Evolutionary conservation across 1,140 invertebrate genomes (phyloP).

Genomic region (Drosophila repleta): DNA sequence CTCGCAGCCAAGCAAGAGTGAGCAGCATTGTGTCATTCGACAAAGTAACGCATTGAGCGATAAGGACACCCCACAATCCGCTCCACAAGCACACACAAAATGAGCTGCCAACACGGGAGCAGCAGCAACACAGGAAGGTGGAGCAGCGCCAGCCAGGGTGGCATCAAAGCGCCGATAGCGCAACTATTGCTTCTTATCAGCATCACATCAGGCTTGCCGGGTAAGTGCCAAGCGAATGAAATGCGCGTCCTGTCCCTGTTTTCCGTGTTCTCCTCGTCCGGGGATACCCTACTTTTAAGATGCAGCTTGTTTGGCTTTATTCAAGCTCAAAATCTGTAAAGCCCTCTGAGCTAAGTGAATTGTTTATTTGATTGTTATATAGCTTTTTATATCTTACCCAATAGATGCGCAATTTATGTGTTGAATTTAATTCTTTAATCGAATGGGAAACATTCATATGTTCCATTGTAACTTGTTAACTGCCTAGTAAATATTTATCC

Average conservation of each 20-base stretch:
- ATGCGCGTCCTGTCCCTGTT: constrained; percentile 32
- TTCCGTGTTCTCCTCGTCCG: constrained; percentile 5
- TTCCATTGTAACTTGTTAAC: no score
- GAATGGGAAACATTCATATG: no score
- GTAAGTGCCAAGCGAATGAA: constrained; percentile 64
- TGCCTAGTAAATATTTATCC: background rate
- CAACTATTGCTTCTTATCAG: constrained; percentile 80
- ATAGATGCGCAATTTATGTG: no score
- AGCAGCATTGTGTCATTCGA: constrained; percentile 51
- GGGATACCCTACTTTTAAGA: constrained; percentile 2
- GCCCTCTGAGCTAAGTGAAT: no score
- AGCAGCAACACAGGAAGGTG: constrained; percentile 6
- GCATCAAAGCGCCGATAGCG: constrained; percentile 48
- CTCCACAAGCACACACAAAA: constrained; percentile 69
- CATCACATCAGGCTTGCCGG: constrained; percentile 75
- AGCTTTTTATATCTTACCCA: no score
- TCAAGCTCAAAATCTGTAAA: no score
- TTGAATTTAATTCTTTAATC: no score
- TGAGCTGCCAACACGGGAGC: constrained; percentile 50
- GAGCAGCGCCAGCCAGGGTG: constrained; percentile 22
- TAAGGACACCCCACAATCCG: constrained; percentile 42
- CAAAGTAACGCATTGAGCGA: constrained; percentile 76
- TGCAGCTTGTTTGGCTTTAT: background rate
- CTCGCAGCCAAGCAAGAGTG: background rate
- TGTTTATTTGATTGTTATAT: no score